Percentiles rank a stretch among this genome's conserved stretches.
phyloP scores from a whole-genome alignment of 1,140 invertebrate genomes.

The Chironomus striatipennis region DNA sequence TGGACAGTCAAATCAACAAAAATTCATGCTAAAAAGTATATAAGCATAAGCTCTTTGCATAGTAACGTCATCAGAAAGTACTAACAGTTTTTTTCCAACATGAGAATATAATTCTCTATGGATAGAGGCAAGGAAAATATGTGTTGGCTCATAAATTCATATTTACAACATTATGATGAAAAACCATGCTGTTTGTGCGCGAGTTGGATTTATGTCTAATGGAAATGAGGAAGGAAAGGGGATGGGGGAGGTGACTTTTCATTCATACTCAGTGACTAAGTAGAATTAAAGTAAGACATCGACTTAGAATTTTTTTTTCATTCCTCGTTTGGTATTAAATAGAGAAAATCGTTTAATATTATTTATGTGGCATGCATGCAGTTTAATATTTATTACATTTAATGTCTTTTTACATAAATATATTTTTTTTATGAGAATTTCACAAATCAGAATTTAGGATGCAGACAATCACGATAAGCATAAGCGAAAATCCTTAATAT shows the following conservation, averaged over 20 bases:
- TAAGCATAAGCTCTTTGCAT: conserved; percentile 13
- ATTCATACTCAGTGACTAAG: background rate
- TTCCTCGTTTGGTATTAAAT: no score
- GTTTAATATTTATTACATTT: no score
- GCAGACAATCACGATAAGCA: no score
- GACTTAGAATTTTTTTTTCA: no score
- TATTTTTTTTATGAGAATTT: no score
- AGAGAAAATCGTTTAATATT: no score
- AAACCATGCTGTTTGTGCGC: conserved; percentile 22
- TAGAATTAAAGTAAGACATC: conserved; percentile 8
- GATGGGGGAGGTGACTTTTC: background rate
- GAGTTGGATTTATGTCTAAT: background rate
- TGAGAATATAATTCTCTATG: background rate
- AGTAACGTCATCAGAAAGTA: background rate
- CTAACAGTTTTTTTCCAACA: background rate
- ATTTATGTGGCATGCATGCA: background rate
- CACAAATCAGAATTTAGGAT: no score
- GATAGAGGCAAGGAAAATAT: background rate
- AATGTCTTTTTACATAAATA: no score
- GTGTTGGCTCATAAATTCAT: conserved; percentile 17
- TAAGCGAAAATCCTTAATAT: no score
- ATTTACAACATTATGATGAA: conserved; percentile 23
- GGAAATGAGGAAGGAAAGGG: background rate
- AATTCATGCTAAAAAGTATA: background rate
- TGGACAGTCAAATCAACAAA: no score